phyloP scores from a whole-genome alignment of 2,888 invertebrate species.

The Hyposoter dolosus region DNA sequence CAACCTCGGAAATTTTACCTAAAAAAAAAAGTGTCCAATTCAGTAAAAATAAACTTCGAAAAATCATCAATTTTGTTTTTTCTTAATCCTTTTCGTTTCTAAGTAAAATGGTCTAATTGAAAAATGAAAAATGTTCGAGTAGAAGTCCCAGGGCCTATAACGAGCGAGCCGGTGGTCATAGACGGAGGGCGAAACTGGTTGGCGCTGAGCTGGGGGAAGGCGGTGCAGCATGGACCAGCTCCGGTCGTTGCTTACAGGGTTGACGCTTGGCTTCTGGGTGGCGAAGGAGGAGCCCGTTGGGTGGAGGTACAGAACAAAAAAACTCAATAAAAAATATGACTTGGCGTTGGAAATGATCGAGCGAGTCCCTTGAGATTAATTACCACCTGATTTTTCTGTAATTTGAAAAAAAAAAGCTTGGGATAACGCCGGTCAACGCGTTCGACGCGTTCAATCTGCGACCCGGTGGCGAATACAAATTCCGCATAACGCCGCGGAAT shows the following conservation, averaged over 20 bases:
- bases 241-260: constrained; percentile 93
- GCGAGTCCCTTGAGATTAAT: constrained; percentile 26
- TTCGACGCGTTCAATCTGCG: constrained; percentile 94
- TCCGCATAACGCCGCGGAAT: constrained; percentile 95
- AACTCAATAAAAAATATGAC: constrained; percentile 3
- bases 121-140: constrained; percentile 67
- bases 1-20: background rate
- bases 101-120: background rate
- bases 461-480: constrained; percentile 93
- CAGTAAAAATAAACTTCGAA: background rate
- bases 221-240: constrained; percentile 89
- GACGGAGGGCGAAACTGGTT: constrained; percentile 95
- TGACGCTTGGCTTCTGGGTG: constrained; percentile 92
- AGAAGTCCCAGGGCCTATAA: constrained; percentile 94
- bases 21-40: background rate
- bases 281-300: constrained; percentile 94
- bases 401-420: constrained; percentile 85
- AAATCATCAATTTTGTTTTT: background rate
- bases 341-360: background rate
- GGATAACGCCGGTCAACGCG: constrained; percentile 91
- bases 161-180: constrained; percentile 90
- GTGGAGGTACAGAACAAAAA: constrained; percentile 85
- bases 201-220: constrained; percentile 93
- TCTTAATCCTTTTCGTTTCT: background rate
- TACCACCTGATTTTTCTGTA: background rate